phyloP scores from a whole-genome alignment of 2,888 invertebrate genomes.

The Cylindroiulus punctatus region DNA sequence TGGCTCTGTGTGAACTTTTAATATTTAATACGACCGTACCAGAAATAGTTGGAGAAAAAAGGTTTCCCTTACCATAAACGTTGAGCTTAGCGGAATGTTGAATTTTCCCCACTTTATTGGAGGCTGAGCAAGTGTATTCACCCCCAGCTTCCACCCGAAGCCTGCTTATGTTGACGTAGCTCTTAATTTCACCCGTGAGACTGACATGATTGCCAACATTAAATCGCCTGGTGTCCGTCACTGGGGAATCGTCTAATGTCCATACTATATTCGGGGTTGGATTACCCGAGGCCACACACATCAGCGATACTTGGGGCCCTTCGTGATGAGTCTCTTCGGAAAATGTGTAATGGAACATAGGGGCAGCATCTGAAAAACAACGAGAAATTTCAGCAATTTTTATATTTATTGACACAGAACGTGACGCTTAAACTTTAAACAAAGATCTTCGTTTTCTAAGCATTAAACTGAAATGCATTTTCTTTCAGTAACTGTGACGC shows the following conservation, averaged over 20 bases:
- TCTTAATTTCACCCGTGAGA: constrained; percentile 81
- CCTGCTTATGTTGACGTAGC: constrained; percentile 86
- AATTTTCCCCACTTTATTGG: constrained; percentile 84
- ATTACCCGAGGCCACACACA: constrained; percentile 94
- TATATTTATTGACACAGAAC: too few species aligned
- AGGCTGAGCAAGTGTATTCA: constrained; percentile 86
- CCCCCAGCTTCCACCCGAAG: constrained; percentile 91
- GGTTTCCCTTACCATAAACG: constrained; percentile 71
- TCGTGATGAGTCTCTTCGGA: constrained; percentile 54
- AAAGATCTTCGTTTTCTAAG: too few species aligned
- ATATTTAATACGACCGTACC: neutral
- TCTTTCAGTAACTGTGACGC: too few species aligned
- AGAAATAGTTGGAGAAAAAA: neutral
- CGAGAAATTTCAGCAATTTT: too few species aligned
- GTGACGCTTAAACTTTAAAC: too few species aligned
- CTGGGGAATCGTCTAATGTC: constrained; percentile 88
- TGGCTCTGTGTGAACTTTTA: too few species aligned
- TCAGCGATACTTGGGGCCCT: constrained; percentile 72
- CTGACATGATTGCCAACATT: constrained; percentile 82
- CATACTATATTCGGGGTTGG: constrained; percentile 92
- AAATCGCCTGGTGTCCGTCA: constrained; percentile 70
- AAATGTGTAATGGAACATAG: constrained; percentile 55
- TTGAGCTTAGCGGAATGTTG: constrained; percentile 87
- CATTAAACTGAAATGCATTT: too few species aligned
- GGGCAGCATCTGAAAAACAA: constrained; percentile 52